These are phyloP conservation scores for Ursus arctos DNA, from an alignment of 2,113 vertebrate species.

Conservation along the genomic window DNA sequence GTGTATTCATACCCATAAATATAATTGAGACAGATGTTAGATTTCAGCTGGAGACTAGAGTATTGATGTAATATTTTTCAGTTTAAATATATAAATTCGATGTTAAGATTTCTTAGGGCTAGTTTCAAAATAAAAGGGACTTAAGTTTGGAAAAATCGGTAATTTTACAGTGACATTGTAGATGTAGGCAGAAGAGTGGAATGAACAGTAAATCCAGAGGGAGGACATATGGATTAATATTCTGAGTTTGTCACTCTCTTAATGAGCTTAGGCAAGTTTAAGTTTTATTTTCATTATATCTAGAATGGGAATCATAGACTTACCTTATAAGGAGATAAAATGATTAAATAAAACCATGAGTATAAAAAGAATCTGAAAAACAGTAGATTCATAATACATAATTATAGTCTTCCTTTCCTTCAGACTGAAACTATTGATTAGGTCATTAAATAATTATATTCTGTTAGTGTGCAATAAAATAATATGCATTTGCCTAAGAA, in stretches of 20 bases:
- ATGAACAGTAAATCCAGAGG: neutral
- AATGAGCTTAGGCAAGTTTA: neutral
- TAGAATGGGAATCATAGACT: neutral
- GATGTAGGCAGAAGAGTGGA: neutral
- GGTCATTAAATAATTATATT: neutral
- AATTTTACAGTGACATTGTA: neutral
- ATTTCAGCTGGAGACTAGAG: neutral
- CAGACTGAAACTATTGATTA: slow-evolving; percentile 31
- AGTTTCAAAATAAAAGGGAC: neutral
- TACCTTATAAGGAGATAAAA: neutral
- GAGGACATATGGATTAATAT: neutral
- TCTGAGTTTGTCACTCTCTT: neutral
- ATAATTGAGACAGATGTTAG: neutral
- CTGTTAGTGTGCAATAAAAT: neutral
- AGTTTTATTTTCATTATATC: neutral
- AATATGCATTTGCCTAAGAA: neutral
- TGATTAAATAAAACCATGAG: neutral
- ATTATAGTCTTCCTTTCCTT: neutral
- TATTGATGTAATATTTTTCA: neutral
- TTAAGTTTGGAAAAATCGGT: neutral
- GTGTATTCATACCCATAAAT: neutral
- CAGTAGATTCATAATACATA: neutral
- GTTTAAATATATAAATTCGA: neutral
- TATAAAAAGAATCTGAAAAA: neutral
- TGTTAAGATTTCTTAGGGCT: neutral